phyloP scores from a whole-genome alignment of 2,888 invertebrate genomes.

The Drosophila nr. fundita region DNA sequence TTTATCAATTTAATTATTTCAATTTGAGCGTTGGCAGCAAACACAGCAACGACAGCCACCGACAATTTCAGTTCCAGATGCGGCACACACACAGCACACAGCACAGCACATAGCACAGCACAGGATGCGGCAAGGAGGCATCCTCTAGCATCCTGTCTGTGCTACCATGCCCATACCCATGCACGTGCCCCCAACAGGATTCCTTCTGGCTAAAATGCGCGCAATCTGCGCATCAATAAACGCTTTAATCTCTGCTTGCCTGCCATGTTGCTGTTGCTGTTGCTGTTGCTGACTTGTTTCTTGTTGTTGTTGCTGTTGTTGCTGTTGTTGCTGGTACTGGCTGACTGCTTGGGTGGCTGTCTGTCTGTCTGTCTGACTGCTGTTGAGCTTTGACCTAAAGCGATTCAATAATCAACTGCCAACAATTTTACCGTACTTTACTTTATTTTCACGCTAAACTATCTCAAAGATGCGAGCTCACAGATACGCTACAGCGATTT shows the following conservation, averaged over 20 bases:
- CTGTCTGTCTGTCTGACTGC: conserved; percentile 47
- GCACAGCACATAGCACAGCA: conserved; percentile 17
- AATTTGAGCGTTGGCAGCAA: conserved; percentile 79
- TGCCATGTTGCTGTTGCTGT: conserved; percentile 74
- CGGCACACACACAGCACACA: conserved; percentile 36
- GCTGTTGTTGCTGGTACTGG: conserved; percentile 23
- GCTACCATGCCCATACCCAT: conserved; percentile 21
- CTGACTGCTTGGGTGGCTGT: conserved; percentile 35
- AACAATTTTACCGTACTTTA: conserved; percentile 81
- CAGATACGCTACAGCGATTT: conserved; percentile 80
- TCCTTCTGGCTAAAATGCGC: conserved; percentile 80
- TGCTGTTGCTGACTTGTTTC: conserved; percentile 44
- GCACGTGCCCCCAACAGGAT: conserved; percentile 23
- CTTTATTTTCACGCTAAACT: conserved; percentile 81
- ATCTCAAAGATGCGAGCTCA: conserved; percentile 80
- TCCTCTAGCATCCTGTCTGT: conserved; percentile 59
- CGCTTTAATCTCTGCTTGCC: conserved; percentile 79
- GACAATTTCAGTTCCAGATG: conserved; percentile 74
- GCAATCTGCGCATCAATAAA: conserved; percentile 80
- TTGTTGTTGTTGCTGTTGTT: conserved; percentile 34
- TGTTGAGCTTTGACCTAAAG: conserved; percentile 81
- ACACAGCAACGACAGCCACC: conserved; percentile 57
- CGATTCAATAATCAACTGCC: conserved; percentile 81
- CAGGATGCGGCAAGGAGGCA: conserved; percentile 37
- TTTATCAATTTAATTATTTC: conserved; percentile 81